Evolutionary conservation across 2,888 invertebrate species (phyloP).

Genomic region (Pammene fasciana): DNA sequence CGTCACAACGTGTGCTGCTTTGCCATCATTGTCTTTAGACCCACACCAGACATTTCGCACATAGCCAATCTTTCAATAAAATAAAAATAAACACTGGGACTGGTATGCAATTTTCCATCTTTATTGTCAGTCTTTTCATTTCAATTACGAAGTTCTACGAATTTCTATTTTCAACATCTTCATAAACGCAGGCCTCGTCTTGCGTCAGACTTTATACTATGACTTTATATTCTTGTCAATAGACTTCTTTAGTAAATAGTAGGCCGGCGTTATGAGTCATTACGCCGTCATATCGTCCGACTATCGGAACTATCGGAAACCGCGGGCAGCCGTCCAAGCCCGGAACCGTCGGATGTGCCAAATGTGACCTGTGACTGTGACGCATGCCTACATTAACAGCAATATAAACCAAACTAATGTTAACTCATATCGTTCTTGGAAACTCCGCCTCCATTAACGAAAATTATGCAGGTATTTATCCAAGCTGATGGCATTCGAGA

Average conservation of each 20-base stretch:
- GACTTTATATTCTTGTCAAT: no score
- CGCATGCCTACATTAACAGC: conserved; percentile 18
- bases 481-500: neutral
- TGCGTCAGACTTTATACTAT: neutral
- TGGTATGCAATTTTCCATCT: no score
- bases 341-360: conserved; percentile 20
- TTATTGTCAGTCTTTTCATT: no score
- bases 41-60: no score
- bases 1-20: no score
- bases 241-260: neutral
- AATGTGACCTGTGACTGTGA: neutral
- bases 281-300: conserved; percentile 9
- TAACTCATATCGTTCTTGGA: conserved; percentile 4
- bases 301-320: conserved; percentile 14
- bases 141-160: no score
- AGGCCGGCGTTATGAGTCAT: conserved; percentile 15
- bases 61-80: no score
- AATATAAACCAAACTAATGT: conserved; percentile 2
- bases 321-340: conserved; percentile 34
- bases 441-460: conserved; percentile 11
- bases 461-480: neutral
- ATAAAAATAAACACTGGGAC: no score
- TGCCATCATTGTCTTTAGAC: no score
- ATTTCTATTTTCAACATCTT: no score
- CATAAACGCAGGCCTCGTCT: conserved; percentile 5